These are phyloP conservation scores for Pachyramphus minor DNA, from an alignment of 2,113 vertebrate species.

Conservation along the genomic window DNA sequence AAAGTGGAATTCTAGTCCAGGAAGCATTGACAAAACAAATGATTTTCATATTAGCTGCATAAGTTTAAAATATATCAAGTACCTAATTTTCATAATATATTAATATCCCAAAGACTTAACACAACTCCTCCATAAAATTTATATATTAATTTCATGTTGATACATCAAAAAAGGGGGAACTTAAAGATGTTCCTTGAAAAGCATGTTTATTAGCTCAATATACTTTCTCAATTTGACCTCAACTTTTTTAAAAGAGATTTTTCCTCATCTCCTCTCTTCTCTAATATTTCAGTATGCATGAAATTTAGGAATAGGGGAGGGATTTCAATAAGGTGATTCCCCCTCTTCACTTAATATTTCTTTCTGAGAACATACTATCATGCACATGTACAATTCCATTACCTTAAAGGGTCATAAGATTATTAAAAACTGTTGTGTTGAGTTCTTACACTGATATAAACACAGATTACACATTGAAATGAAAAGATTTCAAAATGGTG, in stretches of 20 bases:
- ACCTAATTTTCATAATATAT: conserved; percentile 56
- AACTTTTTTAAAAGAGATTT: conserved; percentile 33
- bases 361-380: conserved; percentile 46
- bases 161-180: background rate
- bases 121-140: conserved; percentile 6
- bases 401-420: background rate
- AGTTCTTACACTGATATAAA: background rate
- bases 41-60: conserved; percentile 90
- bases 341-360: conserved; percentile 36
- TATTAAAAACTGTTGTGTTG: background rate
- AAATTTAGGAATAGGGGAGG: conserved; percentile 29
- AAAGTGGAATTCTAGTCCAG: conserved; percentile 99
- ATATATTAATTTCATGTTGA: background rate
- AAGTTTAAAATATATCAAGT: conserved; percentile 65
- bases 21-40: conserved; percentile 99
- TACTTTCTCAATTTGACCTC: background rate
- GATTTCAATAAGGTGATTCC: conserved; percentile 1
- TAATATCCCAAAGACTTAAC: conserved; percentile 33
- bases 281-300: conserved; percentile 36
- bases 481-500: background rate
- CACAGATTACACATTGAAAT: background rate
- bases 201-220: conserved; percentile 1
- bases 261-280: conserved; percentile 53
- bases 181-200: background rate
- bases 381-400: conserved; percentile 39